Evolutionary conservation across 23 tunicate genomes (phyloP).

Genomic region (Diplosoma virens): DNA sequence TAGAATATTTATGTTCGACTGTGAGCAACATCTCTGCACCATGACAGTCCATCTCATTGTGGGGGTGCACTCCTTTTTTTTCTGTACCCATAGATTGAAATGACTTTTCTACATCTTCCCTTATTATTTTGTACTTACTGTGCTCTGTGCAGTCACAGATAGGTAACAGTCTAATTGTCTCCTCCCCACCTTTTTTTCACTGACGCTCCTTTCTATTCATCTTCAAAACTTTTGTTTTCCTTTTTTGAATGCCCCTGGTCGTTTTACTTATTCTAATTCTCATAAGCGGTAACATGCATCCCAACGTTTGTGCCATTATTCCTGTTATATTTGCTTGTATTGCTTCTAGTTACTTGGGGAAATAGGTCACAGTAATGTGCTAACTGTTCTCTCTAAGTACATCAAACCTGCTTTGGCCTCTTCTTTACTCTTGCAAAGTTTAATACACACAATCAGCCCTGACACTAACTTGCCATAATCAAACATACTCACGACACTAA

Average conservation of each 20-base stretch:
- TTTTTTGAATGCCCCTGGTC: not conserved
- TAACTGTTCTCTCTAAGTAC: not conserved
- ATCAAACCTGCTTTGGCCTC: not conserved
- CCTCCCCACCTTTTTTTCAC: not conserved
- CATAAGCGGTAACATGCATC: not conserved
- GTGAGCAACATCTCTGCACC: no score
- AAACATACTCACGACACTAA: no score
- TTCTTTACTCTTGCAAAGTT: not conserved
- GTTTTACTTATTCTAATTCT: not conserved
- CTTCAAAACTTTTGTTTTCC: not conserved
- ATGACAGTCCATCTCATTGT: no score
- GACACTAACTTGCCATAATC: no score
- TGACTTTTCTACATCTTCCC: not conserved
- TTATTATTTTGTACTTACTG: not conserved
- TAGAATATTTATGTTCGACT: no score
- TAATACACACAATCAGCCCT: no score
- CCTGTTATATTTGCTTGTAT: not conserved
- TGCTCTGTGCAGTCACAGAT: no score
- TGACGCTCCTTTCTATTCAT: no score
- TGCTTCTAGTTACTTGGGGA: no score
- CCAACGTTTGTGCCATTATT: not conserved
- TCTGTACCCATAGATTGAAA: no score
- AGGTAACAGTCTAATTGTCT: not conserved
- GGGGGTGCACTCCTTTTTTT: no score
- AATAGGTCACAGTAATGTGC: no score